These are phyloP conservation scores for Premnoplex brunnescens DNA, from an alignment of 2,797 vertebrate species.

Conservation along the genomic window DNA sequence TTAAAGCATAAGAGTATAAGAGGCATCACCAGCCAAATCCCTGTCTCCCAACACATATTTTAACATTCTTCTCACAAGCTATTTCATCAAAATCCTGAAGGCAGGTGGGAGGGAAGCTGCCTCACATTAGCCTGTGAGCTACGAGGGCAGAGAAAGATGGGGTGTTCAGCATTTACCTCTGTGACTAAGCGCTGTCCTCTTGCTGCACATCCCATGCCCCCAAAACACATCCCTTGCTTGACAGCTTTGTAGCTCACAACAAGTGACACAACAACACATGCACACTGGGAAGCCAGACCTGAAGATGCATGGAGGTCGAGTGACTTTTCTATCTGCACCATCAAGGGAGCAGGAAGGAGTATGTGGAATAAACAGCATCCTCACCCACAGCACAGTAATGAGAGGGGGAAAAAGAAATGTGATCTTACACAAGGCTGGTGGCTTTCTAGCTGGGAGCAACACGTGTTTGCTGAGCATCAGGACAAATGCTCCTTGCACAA, in stretches of 20 bases:
- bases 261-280: not conserved
- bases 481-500: not conserved
- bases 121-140: not conserved
- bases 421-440: not conserved
- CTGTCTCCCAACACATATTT: not conserved
- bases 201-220: not conserved
- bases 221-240: not conserved
- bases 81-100: not conserved
- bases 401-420: not conserved
- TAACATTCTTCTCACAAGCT: not conserved
- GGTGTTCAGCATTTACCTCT: not conserved
- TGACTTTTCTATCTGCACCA: not conserved
- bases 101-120: slow-evolving; percentile 22
- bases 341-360: not conserved
- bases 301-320: not conserved
- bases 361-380: not conserved
- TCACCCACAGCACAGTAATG: not conserved
- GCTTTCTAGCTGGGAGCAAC: not conserved
- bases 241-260: not conserved
- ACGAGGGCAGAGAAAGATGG: not conserved
- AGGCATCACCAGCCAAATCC: not conserved
- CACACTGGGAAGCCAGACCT: not conserved
- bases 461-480: not conserved
- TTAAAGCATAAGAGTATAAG: not conserved
- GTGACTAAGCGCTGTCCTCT: not conserved